Evolutionary conservation across 1,140 invertebrate genomes (phyloP).

Genomic region (Coelopa frigida): DNA sequence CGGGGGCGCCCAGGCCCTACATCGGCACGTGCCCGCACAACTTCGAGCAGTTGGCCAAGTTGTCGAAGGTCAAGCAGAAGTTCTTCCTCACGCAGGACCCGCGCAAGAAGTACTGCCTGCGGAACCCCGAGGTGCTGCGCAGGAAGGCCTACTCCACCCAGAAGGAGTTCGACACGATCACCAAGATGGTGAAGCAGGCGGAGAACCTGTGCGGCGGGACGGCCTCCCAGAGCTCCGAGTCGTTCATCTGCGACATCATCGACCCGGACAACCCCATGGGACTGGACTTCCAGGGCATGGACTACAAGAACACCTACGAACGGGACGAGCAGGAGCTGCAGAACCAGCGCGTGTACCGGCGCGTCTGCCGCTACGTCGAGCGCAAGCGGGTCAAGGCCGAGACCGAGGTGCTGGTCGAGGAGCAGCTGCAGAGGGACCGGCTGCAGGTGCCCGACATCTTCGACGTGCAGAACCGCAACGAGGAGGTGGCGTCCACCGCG

Average conservation of each 20-base stretch:
- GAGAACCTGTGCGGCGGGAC: conserved; percentile 33
- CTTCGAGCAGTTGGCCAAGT: conserved; percentile 26
- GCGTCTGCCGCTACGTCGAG: conserved; percentile 27
- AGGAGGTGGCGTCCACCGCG: neutral
- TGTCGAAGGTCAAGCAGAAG: conserved; percentile 27
- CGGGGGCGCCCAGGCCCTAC: conserved; percentile 21
- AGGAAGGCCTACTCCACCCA: conserved; percentile 18
- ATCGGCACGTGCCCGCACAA: conserved; percentile 28
- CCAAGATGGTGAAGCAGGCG: conserved; percentile 31
- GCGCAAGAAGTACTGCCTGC: conserved; percentile 25
- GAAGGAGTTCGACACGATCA: conserved; percentile 23
- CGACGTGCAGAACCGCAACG: conserved; percentile 4
- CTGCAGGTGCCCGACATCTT: conserved; percentile 10
- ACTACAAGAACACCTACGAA: conserved; percentile 36
- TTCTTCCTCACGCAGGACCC: conserved; percentile 41
- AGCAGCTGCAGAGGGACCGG: conserved; percentile 23
- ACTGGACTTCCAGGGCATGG: conserved; percentile 39
- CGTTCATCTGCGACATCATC: conserved; percentile 35
- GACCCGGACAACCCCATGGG: conserved; percentile 37
- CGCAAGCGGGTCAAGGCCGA: conserved; percentile 20
- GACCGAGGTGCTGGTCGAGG: conserved; percentile 22
- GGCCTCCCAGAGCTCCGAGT: conserved; percentile 23
- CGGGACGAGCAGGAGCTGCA: conserved; percentile 36
- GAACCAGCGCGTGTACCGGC: conserved; percentile 30
- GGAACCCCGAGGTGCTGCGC: conserved; percentile 28